Evolutionary conservation across 2,888 invertebrate genomes (phyloP), one percentile per base, ranked within the genome.

Genomic region (Habroteleia sp.): DNA sequence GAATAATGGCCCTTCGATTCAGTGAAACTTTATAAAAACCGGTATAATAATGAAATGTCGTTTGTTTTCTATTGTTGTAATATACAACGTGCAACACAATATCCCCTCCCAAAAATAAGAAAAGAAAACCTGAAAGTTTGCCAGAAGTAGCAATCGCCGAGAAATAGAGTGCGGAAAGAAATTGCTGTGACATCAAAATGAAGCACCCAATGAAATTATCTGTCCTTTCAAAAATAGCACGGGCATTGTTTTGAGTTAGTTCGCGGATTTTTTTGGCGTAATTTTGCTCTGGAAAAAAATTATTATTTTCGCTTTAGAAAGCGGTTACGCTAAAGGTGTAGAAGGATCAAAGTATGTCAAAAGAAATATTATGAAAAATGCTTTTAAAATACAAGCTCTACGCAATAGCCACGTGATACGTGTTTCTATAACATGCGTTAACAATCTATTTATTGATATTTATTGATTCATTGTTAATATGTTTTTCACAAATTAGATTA

Each of bases 21-120:
- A 8, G 17, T 1, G 11, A 25, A 68, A 39, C 27, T 16, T 44
- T 46, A 33, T 23, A 50, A 54, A 65, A 65, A 35, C 7, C 10
- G 23, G 33, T 20, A 23, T 16, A 52, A 52, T 63, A 56, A 63
- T 63, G 71, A 63, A 63, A 56, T 42, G 54, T 48, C 8, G 63
- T 63, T 72, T 63, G 71, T 72, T 72, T 63, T 17, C 46, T 27
- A 62, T 71, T 62, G 58, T 60, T 69, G 52, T 71, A 62, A 71
- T 48, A 52, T 37, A 39, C 27, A 35, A 17, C 44, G 37, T n/a
- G 27, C 25, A 13, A 58, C 63, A 44, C 63, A 71, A 58, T 44
- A 65, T 71, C 54, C 17, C 23, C 29, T 14, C n/a, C 37, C 29
- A 6, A 65, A 63, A 48, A 58, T 25, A 10, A 63, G 56, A n/a